These are phyloP conservation scores for Lepus townsendii DNA, from an alignment of 2,797 vertebrate species.

Conservation along the genomic window DNA sequence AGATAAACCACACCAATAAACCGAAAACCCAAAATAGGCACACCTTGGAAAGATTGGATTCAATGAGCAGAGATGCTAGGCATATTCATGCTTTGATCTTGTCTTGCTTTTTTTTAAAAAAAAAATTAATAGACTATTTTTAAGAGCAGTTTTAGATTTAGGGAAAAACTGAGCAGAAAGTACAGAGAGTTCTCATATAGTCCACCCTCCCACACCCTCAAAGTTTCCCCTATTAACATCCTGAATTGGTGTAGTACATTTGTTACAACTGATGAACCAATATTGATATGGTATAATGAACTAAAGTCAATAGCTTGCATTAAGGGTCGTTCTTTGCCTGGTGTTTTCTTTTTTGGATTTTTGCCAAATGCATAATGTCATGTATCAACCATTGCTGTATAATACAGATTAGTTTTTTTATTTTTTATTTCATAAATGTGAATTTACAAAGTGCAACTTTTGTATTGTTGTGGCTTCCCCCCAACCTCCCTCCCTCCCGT, in stretches of 20 bases:
- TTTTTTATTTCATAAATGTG: too few species aligned
- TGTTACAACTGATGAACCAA: not conserved
- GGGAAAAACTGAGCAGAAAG: not conserved
- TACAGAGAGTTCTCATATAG: too few species aligned
- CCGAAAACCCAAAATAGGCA: not conserved
- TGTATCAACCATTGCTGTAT: too few species aligned
- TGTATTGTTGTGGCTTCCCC: too few species aligned
- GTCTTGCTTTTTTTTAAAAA: slow-evolving; percentile 64
- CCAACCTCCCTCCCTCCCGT: too few species aligned
- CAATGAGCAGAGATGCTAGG: not conserved
- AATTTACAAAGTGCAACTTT: too few species aligned
- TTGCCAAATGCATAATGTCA: not conserved
- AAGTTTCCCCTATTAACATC: not conserved
- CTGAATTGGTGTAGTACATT: not conserved
- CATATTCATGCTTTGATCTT: slow-evolving; percentile 61
- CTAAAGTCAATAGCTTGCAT: not conserved
- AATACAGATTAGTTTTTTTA: too few species aligned
- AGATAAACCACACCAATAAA: not conserved
- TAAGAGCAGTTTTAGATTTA: not conserved
- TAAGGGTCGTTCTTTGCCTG: not conserved
- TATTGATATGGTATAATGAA: not conserved
- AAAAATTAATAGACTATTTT: not conserved
- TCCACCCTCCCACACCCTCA: not conserved
- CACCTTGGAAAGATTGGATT: slow-evolving; percentile 27
- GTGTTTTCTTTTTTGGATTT: not conserved